phyloP scores from a whole-genome alignment of 2,797 vertebrate genomes.

The Hyperoplus immaculatus region DNA sequence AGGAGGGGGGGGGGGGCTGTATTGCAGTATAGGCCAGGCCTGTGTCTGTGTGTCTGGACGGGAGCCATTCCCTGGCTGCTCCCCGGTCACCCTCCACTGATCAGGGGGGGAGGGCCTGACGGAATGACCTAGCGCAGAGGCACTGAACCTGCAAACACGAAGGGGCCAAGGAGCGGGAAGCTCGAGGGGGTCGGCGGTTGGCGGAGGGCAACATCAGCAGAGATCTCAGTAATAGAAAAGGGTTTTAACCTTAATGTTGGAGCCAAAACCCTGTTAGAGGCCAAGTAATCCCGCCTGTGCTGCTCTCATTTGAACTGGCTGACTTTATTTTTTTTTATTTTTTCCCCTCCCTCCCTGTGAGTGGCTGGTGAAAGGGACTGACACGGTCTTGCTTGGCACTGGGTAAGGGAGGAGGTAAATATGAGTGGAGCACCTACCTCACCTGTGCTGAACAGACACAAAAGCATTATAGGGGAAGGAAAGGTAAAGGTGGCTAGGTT shows the following conservation, averaged over 20 bases:
- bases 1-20: conserved; percentile 8
- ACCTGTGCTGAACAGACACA: conserved; percentile 2
- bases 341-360: conserved; percentile 17
- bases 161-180: conserved; percentile 79
- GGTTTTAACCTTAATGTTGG: conserved; percentile 90
- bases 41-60: conserved; percentile 73
- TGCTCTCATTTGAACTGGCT: conserved; percentile 82
- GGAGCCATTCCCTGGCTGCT: conserved; percentile 69
- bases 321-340: conserved; percentile 44
- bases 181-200: conserved; percentile 71
- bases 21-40: conserved; percentile 30
- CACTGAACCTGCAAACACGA: conserved; percentile 88
- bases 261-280: conserved; percentile 88
- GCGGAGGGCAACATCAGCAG: conserved; percentile 80
- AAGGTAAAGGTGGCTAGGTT: neutral
- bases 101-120: conserved; percentile 81
- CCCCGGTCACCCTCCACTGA: conserved; percentile 85
- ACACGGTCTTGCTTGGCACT: conserved; percentile 38
- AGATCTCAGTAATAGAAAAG: conserved; percentile 88
- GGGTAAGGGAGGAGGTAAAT: conserved; percentile 44
- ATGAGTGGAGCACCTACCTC: conserved; percentile 9
- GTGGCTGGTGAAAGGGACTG: conserved; percentile 48
- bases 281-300: conserved; percentile 85
- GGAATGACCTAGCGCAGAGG: conserved; percentile 85
- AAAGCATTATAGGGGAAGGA: neutral